Conservation (phyloP, 1,140 invertebrate genomes). For the Bombus ignitus region DNA sequence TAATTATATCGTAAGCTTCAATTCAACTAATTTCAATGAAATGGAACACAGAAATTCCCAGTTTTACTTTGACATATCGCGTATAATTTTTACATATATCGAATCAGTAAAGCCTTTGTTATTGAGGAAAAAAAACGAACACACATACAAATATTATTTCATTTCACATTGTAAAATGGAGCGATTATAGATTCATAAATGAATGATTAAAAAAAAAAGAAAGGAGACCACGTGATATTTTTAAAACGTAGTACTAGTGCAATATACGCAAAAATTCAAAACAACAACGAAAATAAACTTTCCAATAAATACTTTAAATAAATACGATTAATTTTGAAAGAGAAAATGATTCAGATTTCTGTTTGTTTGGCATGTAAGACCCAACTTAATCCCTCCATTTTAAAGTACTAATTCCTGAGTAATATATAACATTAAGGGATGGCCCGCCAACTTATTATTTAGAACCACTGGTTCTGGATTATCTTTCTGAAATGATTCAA, state of each 20-base stretch:
- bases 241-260: constrained; percentile 16
- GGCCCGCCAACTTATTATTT: constrained; percentile 46
- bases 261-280: constrained; percentile 16
- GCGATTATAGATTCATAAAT: constrained; percentile 32
- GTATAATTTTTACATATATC: constrained; percentile 3
- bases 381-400: constrained; percentile 62
- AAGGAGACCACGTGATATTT: background rate
- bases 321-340: constrained; percentile 4
- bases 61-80: background rate
- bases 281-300: constrained; percentile 5
- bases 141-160: constrained; percentile 43
- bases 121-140: constrained; percentile 19
- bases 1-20: constrained; percentile 1
- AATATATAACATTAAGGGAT: constrained; percentile 45
- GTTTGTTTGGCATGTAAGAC: background rate
- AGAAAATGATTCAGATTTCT: background rate
- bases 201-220: background rate
- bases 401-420: constrained; percentile 35
- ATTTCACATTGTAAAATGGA: constrained; percentile 61
- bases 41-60: constrained; percentile 9
- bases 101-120: constrained; percentile 10
- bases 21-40: constrained; percentile 30
- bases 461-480: constrained; percentile 30
- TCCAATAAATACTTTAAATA: background rate
- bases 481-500: constrained; percentile 7